Conservation (phyloP, 2,113 vertebrate species). For the Marmota flaviventris region DNA sequence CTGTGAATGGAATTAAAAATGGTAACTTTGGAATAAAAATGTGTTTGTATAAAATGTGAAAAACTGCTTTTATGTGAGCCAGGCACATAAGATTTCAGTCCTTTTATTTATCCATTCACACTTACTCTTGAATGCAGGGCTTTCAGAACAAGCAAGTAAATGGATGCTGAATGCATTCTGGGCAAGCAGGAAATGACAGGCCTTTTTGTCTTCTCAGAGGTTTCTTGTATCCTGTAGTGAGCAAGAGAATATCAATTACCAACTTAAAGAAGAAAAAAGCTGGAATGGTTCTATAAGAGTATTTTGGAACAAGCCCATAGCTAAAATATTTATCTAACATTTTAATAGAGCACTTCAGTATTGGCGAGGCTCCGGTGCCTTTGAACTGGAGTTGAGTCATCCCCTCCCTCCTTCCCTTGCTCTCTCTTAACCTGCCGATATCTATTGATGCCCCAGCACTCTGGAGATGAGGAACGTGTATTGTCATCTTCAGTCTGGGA, state of each 20-base stretch:
- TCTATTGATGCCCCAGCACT: not conserved
- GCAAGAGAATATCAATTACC: slow-evolving; percentile 75
- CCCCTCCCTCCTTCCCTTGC: slow-evolving; percentile 25
- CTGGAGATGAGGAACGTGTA: not conserved
- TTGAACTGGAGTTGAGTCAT: slow-evolving; percentile 78
- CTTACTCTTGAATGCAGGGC: slow-evolving; percentile 62
- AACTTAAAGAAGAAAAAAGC: slow-evolving; percentile 79
- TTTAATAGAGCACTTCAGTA: slow-evolving; percentile 82
- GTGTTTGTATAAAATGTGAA: slow-evolving; percentile 46
- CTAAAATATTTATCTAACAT: slow-evolving; percentile 86
- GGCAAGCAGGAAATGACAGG: slow-evolving; percentile 59
- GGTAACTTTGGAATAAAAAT: slow-evolving; percentile 67
- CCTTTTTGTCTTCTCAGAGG: slow-evolving; percentile 74
- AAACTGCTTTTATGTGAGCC: slow-evolving; percentile 54
- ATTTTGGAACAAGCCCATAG: slow-evolving; percentile 79
- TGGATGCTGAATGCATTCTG: slow-evolving; percentile 71
- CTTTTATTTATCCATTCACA: slow-evolving; percentile 73
- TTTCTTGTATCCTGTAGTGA: slow-evolving; percentile 72
- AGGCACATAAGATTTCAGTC: slow-evolving; percentile 68
- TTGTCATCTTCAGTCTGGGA: slow-evolving; percentile 27
- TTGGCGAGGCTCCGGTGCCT: slow-evolving; percentile 74
- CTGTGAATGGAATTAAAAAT: slow-evolving; percentile 77
- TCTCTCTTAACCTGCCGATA: slow-evolving; percentile 36
- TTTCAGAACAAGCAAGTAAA: slow-evolving; percentile 68
- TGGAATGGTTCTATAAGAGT: slow-evolving; percentile 78